Evolutionary conservation across 2,113 vertebrate species (phyloP), one percentile per base, ranked within the genome.

Genomic region (Alectura lathami): DNA sequence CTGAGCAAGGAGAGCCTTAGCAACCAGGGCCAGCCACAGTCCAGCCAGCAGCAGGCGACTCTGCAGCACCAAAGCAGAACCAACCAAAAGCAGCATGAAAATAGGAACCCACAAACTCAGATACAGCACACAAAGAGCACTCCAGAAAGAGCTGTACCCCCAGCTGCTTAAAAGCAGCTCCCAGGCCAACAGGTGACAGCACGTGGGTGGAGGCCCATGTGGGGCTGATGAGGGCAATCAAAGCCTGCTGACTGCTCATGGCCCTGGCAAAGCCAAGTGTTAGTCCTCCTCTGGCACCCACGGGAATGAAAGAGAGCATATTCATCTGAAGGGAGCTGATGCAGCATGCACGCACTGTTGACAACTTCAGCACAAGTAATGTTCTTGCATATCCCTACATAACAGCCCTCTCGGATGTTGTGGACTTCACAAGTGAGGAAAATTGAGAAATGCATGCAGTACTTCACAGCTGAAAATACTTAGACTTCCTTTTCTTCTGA

Each of bases 91-190:
- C 38, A 67, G 23, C 3, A 6, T 10, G 17, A 3, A 18, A 12
- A 0, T 17, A 74, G 7, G 3, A 17, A 9, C 23, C 21, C 27
- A 22, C 27, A 43, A 29, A 30, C 6, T 22, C 11, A 64, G 5
- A 1, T 18, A 29, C 21, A 59, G 3, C 68, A 57, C 2, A 43
- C 0, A 21, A 8, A 17, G 0, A 8, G 14, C 11, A 2, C 32
- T 26, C 22, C 3, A 73, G 0, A 1, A 40, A 24, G 0, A 0
- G 0, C 1, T 3, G 0, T 0, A 14, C 2, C 3, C 11, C 17
- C 12, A 8, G 0, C 24, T 3, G 21, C 63, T 73, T 86, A 83
- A 83, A 64, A 76, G 26, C 48, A 80, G 27, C 42, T 67, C 21
- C 56, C 40, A 23, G 26, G 20, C 26, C 54, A 38, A 3, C 6